These are phyloP conservation scores for Thysanoteuthis rhombus DNA, from an alignment of 2,888 invertebrate species.

Conservation along the genomic window DNA sequence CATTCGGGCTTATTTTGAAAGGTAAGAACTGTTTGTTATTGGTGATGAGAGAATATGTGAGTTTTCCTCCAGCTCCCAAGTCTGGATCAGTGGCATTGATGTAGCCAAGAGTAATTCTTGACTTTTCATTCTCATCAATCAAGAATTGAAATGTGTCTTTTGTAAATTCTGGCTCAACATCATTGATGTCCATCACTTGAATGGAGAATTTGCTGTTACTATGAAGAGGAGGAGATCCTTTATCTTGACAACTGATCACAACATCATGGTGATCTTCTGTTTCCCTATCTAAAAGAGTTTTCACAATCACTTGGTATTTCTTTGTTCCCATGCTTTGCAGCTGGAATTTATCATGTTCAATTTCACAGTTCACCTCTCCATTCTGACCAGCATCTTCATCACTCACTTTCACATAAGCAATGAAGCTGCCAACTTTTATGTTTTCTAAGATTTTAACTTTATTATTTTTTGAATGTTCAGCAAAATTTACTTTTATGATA, in stretches of 20 bases:
- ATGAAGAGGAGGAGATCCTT: conserved; percentile 12
- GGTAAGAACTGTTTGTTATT: conserved; percentile 12
- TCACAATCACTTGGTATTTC: background rate
- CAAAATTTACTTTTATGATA: background rate
- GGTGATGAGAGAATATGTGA: background rate
- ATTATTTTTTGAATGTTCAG: background rate
- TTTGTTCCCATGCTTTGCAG: background rate
- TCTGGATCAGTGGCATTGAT: background rate
- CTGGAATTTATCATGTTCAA: background rate
- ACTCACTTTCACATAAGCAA: background rate
- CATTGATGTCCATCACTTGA: background rate
- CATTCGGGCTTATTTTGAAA: background rate
- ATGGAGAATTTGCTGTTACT: conserved; percentile 12
- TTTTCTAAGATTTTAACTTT: background rate
- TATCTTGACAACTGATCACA: background rate
- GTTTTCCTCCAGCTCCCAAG: conserved; percentile 12
- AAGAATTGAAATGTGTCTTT: background rate
- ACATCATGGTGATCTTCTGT: background rate
- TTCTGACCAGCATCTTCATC: background rate
- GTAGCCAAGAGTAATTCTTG: background rate
- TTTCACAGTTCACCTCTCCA: background rate
- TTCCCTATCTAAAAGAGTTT: background rate
- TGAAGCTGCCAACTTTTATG: background rate
- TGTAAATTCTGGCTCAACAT: background rate
- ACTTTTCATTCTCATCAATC: background rate